Conservation (phyloP, 2,888 invertebrate species). For the Pherbina coryleti region DNA sequence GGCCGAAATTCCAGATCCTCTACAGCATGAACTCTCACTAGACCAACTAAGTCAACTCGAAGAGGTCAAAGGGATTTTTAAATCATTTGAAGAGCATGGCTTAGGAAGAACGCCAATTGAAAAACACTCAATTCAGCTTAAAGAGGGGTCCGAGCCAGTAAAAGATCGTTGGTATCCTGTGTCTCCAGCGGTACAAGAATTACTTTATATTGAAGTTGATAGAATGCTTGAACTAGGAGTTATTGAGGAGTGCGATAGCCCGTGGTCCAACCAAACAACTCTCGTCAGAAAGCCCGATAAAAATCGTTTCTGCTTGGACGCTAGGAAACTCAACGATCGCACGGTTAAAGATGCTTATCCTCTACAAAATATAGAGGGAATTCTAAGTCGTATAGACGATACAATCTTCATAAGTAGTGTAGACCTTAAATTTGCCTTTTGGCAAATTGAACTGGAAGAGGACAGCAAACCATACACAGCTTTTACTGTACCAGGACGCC, state of each 20-base stretch:
- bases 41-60: background rate
- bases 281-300: constrained; percentile 52
- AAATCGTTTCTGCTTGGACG: constrained; percentile 54
- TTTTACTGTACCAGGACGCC: constrained; percentile 42
- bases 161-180: constrained; percentile 44
- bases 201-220: constrained; percentile 52
- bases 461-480: constrained; percentile 34
- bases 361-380: constrained; percentile 22
- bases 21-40: background rate
- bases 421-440: constrained; percentile 33
- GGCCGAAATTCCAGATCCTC: background rate
- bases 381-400: constrained; percentile 27
- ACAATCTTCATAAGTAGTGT: constrained; percentile 31
- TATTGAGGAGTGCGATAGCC: constrained; percentile 56
- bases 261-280: constrained; percentile 55
- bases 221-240: constrained; percentile 55
- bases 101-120: constrained; percentile 39
- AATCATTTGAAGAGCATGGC: constrained; percentile 22
- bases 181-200: constrained; percentile 43
- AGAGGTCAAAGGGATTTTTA: background rate
- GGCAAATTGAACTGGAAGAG: constrained; percentile 34
- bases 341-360: too few relatives aligned
- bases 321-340: constrained; percentile 52
- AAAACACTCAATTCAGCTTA: constrained; percentile 40
- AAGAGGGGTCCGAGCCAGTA: constrained; percentile 36